phyloP scores from a whole-genome alignment of 1,140 invertebrate genomes.

The Piezodorus guildinii region DNA sequence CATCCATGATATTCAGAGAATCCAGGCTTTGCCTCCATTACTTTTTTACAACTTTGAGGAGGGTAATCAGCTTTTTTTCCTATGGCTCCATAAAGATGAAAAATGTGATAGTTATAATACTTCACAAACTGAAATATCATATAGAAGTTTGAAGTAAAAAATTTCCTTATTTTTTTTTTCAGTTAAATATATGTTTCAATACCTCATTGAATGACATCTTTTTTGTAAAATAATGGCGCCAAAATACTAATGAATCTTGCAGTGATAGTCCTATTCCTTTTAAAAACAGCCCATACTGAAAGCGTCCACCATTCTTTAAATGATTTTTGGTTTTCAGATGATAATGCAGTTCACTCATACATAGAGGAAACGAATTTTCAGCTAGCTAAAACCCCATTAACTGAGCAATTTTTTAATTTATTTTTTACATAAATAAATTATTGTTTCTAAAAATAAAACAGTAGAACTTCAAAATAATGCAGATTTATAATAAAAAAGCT shows the following conservation, averaged over 20 bases:
- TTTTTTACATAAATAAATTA: too few species aligned
- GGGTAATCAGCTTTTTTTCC: slow-evolving; percentile 83
- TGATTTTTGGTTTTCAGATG: slow-evolving; percentile 67
- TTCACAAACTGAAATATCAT: slow-evolving; percentile 65
- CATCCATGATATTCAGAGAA: slow-evolving; percentile 84
- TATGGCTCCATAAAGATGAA: slow-evolving; percentile 92
- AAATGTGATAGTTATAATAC: slow-evolving; percentile 78
- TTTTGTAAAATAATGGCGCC: slow-evolving; percentile 83
- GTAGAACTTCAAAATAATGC: too few species aligned
- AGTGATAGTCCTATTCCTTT: slow-evolving; percentile 83
- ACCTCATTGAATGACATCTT: slow-evolving; percentile 71
- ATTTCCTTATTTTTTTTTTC: background rate
- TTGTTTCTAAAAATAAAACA: too few species aligned
- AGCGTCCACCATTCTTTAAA: slow-evolving; percentile 73
- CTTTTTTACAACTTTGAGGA: slow-evolving; percentile 83
- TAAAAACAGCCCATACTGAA: slow-evolving; percentile 89
- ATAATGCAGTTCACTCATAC: slow-evolving; percentile 85
- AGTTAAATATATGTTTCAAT: slow-evolving; percentile 7
- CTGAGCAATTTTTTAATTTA: too few species aligned
- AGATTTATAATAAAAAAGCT: too few species aligned
- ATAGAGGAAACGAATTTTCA: slow-evolving; percentile 82
- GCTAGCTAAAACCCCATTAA: slow-evolving; percentile 43
- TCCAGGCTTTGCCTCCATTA: slow-evolving; percentile 66
- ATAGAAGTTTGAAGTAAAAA: background rate
- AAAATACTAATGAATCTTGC: slow-evolving; percentile 81